These are phyloP conservation scores for Podarcis cretensis DNA, from an alignment of 2,113 vertebrate genomes.

Conservation along the genomic window DNA sequence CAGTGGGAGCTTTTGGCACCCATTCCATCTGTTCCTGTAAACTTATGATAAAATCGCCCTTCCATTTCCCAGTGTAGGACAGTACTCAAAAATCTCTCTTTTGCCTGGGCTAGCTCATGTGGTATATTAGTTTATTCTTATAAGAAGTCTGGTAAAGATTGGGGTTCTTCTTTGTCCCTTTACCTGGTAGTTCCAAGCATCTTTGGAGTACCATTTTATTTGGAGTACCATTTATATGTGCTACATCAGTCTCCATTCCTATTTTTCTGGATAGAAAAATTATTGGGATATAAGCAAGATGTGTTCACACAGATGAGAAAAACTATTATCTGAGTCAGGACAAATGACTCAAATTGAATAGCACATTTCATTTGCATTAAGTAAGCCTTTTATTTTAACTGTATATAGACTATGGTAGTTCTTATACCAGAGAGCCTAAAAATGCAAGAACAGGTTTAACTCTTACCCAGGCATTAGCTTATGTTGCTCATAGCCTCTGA, in stretches of 20 bases:
- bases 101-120: background rate
- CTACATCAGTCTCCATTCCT: background rate
- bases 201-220: background rate
- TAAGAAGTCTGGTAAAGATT: background rate
- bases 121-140: background rate
- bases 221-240: no score
- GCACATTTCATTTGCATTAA: background rate
- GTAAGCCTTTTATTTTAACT: background rate
- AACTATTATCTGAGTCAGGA: background rate
- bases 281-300: background rate
- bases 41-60: background rate
- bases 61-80: background rate
- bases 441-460: background rate
- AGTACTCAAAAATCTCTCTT: background rate
- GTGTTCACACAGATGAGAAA: background rate
- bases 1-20: no score
- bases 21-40: background rate
- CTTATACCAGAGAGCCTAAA: no score
- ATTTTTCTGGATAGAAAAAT: background rate
- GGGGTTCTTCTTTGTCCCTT: background rate
- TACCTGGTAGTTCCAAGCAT: background rate
- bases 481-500: background rate
- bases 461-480: background rate
- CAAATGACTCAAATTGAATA: background rate
- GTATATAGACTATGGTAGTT: background rate